Evolutionary conservation across 2,797 vertebrate genomes (phyloP).

Genomic region (Eulemur rubriventer): DNA sequence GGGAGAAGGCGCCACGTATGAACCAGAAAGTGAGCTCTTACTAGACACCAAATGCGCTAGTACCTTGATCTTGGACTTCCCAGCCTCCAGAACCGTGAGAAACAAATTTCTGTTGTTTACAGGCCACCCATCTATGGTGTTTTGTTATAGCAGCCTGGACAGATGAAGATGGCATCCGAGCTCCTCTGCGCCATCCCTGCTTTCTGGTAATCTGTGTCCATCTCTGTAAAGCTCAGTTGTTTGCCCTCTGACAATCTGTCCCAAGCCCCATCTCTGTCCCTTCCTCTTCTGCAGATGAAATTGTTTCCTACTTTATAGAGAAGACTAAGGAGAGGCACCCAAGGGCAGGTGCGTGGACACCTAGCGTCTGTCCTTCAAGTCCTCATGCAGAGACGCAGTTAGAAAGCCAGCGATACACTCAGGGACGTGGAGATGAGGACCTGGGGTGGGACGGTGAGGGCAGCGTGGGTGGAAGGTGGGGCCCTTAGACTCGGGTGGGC

Average conservation of each 20-base stretch:
- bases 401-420: neutral
- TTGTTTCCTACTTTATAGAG: neutral
- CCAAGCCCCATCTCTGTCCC: neutral
- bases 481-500: neutral
- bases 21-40: neutral
- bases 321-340: neutral
- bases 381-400: neutral
- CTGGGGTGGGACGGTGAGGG: neutral
- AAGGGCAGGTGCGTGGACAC: neutral
- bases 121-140: neutral
- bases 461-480: too few species aligned
- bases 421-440: neutral
- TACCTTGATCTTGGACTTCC: neutral
- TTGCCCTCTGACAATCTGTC: neutral
- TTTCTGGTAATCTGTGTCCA: neutral
- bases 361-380: neutral
- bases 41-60: neutral
- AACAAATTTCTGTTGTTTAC: neutral
- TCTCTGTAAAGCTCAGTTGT: too few species aligned
- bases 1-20: neutral
- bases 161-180: neutral
- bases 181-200: neutral
- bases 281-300: neutral
- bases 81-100: neutral
- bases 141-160: neutral